Conservation (phyloP, 1,140 invertebrate species). For the Drosophila sp. region DNA sequence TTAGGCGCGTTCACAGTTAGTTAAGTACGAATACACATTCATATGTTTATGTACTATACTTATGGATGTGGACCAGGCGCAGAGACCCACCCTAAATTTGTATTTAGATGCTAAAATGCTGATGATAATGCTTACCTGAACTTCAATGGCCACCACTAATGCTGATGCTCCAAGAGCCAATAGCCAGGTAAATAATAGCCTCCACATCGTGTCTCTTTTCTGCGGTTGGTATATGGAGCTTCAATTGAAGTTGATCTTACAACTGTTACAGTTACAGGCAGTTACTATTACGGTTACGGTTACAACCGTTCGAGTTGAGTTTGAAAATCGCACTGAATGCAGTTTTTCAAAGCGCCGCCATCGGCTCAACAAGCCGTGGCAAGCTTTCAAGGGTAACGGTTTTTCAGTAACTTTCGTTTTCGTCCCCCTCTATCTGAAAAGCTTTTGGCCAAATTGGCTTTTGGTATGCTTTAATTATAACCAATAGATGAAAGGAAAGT, state of each 20-base stretch:
- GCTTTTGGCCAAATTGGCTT: slow-evolving; percentile 45
- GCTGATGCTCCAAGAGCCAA: slow-evolving; percentile 19
- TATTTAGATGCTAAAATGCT: slow-evolving; percentile 39
- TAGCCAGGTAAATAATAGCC: slow-evolving; percentile 12
- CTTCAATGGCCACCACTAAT: slow-evolving; percentile 60
- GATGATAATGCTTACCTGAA: slow-evolving; percentile 58
- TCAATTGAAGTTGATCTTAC: slow-evolving; percentile 3
- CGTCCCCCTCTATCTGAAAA: slow-evolving; percentile 41
- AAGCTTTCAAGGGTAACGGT: slow-evolving; percentile 70
- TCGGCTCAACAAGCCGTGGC: slow-evolving; percentile 48
- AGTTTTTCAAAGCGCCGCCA: slow-evolving; percentile 53
- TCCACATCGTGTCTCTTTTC: slow-evolving; percentile 27
- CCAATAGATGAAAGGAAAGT: slow-evolving; percentile 35
- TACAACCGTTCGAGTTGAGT: slow-evolving; percentile 58
- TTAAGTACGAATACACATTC: not conserved
- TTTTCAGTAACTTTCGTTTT: slow-evolving; percentile 25
- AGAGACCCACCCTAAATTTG: slow-evolving; percentile 44
- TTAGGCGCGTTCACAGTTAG: slow-evolving; percentile 7
- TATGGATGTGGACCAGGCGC: slow-evolving; percentile 15
- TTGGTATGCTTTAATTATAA: slow-evolving; percentile 42
- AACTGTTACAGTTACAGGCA: slow-evolving; percentile 9
- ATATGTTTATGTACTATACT: not conserved
- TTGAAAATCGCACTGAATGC: slow-evolving; percentile 74
- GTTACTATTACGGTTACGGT: not conserved
- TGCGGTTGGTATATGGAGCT: slow-evolving; percentile 4